phyloP scores from a whole-genome alignment of 2,797 vertebrate genomes.

The Phataginus tetradactyla region DNA sequence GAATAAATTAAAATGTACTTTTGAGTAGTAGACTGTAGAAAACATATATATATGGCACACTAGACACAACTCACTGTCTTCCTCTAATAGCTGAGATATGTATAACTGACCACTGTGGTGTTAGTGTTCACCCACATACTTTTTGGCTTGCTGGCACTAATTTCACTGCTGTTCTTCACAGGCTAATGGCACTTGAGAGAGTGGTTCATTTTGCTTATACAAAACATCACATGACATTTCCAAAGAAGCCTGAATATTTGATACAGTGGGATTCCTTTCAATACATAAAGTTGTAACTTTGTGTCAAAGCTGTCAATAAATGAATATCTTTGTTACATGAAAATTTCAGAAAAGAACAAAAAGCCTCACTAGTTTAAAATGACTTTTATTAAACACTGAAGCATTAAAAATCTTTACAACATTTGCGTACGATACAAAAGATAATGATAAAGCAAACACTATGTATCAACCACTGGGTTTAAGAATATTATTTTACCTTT shows the following conservation, averaged over 20 bases:
- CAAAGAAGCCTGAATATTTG: not conserved
- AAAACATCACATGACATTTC: constrained; percentile 41
- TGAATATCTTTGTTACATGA: not conserved
- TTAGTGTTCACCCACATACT: not conserved
- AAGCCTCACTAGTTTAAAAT: not conserved
- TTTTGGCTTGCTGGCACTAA: constrained; percentile 25
- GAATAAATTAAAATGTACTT: constrained; percentile 14
- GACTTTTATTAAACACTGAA: not conserved
- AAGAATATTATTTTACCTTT: not conserved
- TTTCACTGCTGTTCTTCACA: not conserved
- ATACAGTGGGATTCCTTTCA: constrained; percentile 12
- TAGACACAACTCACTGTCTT: not conserved
- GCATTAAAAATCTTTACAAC: not conserved
- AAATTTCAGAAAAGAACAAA: not conserved
- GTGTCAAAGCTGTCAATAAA: not conserved
- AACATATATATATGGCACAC: not conserved
- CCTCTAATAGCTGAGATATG: not conserved
- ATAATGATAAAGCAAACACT: not conserved
- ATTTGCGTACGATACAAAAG: not conserved
- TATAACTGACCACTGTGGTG: not conserved
- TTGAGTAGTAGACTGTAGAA: not conserved
- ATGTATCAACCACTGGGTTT: not conserved
- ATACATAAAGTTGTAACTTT: constrained; percentile 16
- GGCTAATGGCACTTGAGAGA: constrained; percentile 22
- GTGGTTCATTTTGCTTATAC: constrained; percentile 10